Evolutionary conservation across 2,797 vertebrate genomes (phyloP).

Genomic region (Enteromius treurensis): DNA sequence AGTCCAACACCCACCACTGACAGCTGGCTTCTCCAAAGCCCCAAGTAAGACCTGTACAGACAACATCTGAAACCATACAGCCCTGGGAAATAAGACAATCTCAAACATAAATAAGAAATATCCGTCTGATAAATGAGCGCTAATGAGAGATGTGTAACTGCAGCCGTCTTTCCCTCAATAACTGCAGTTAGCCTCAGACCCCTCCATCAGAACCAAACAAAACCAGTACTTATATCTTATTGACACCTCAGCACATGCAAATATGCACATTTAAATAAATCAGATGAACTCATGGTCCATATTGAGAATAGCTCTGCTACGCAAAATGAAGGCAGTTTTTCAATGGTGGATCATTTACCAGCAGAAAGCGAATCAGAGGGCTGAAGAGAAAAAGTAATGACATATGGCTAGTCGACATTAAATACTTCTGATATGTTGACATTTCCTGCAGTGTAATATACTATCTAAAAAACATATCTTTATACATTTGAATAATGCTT

Average conservation of each 20-base stretch:
- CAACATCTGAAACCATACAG: slow-evolving; percentile 26
- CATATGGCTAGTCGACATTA: not conserved
- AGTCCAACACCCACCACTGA: slow-evolving; percentile 73
- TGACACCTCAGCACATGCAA: slow-evolving; percentile 76
- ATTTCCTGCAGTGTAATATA: slow-evolving; percentile 20
- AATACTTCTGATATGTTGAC: slow-evolving; percentile 3
- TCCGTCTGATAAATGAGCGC: slow-evolving; percentile 25
- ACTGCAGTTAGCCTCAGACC: slow-evolving; percentile 17
- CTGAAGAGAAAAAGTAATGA: not conserved
- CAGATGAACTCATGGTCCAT: slow-evolving; percentile 72
- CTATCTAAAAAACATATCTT: not conserved
- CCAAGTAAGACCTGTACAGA: slow-evolving; percentile 43
- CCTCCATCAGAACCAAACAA: slow-evolving; percentile 46
- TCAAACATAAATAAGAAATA: slow-evolving; percentile 33
- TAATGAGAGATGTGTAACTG: slow-evolving; percentile 44
- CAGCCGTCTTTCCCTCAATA: not conserved
- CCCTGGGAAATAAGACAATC: slow-evolving; percentile 18
- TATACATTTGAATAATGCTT: not conserved
- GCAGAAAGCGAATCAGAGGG: slow-evolving; percentile 51
- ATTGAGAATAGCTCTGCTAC: slow-evolving; percentile 59
- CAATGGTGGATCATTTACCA: slow-evolving; percentile 70
- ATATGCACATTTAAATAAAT: slow-evolving; percentile 74
- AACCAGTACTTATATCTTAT: slow-evolving; percentile 69
- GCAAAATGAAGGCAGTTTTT: slow-evolving; percentile 72
- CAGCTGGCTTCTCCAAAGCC: slow-evolving; percentile 69